These are phyloP conservation scores for Brachypodius melanocephalos DNA, from an alignment of 2,113 vertebrate genomes.

Conservation along the genomic window DNA sequence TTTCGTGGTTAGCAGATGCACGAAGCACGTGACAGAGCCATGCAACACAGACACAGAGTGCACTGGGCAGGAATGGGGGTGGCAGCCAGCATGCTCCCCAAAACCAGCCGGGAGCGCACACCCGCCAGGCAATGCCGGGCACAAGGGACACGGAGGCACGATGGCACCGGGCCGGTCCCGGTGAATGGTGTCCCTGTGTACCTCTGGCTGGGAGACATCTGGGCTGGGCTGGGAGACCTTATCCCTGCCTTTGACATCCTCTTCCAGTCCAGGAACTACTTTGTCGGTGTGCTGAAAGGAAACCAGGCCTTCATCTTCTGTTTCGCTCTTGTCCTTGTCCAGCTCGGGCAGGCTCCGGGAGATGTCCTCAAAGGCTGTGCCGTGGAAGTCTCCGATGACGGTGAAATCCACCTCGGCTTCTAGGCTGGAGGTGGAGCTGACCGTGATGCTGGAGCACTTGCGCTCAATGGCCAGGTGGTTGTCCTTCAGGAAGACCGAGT, in stretches of 20 bases:
- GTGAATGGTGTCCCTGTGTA: conserved; percentile 54
- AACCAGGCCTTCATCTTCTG: conserved; percentile 59
- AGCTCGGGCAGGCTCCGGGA: conserved; percentile 85
- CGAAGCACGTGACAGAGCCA: conserved; percentile 41
- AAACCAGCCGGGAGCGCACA: neutral
- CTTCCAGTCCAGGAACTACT: conserved; percentile 52
- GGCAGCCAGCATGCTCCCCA: conserved; percentile 44
- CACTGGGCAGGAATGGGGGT: neutral
- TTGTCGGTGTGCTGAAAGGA: conserved; percentile 68
- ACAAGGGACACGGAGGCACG: neutral
- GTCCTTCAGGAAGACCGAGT: conserved; percentile 85
- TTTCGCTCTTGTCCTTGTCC: conserved; percentile 82
- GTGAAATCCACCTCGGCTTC: conserved; percentile 96
- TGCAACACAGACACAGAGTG: conserved; percentile 55
- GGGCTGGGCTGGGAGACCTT: conserved; percentile 62
- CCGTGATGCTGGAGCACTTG: conserved; percentile 95
- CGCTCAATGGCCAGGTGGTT: conserved; percentile 90
- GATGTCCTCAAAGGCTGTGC: conserved; percentile 84
- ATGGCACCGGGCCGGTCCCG: neutral
- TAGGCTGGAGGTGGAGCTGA: conserved; percentile 94
- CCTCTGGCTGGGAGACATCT: conserved; percentile 76
- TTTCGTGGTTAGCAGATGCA: neutral
- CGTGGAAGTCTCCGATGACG: conserved; percentile 85
- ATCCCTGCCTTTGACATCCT: conserved; percentile 63
- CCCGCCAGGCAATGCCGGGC: neutral